Conservation (phyloP, 53 echinoderm and acorn worm genomes). For the Luidia sarsii region DNA sequence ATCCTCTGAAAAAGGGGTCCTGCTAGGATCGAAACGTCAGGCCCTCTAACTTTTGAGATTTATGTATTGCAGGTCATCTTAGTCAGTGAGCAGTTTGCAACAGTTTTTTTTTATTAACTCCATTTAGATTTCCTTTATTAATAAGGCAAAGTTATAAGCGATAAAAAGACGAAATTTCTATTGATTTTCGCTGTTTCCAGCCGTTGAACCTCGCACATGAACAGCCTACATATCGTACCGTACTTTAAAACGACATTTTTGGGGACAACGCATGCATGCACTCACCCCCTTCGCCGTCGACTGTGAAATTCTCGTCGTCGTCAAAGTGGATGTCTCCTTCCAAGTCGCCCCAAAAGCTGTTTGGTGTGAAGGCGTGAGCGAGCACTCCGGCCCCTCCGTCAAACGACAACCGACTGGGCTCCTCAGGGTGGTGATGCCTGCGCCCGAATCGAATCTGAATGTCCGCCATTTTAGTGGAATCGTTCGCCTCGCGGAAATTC, state of each 20-base stretch:
- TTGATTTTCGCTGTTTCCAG: too few relatives aligned
- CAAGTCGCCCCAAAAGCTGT: constrained; percentile 79
- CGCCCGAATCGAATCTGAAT: constrained; percentile 68
- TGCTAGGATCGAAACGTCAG: too few relatives aligned
- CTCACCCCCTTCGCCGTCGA: constrained; percentile 1
- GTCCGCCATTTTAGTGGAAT: constrained; percentile 45
- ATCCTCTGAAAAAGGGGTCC: too few relatives aligned
- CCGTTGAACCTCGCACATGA: too few relatives aligned
- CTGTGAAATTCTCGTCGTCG: constrained; percentile 75
- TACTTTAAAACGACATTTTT: too few relatives aligned
- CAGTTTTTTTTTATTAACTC: too few relatives aligned
- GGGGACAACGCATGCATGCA: neutral
- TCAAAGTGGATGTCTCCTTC: constrained; percentile 91
- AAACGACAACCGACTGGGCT: constrained; percentile 31
- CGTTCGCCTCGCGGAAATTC: neutral
- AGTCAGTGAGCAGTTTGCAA: too few relatives aligned
- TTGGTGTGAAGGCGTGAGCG: constrained; percentile 85
- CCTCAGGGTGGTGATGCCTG: constrained; percentile 50
- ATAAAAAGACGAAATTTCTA: neutral
- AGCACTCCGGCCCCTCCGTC: constrained; percentile 82
- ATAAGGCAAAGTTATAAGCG: neutral
- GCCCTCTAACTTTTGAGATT: too few relatives aligned
- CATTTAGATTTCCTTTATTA: neutral
- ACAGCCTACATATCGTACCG: too few relatives aligned
- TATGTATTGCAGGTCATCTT: too few relatives aligned